Evolutionary conservation across 64 coral and sea anemone genomes (phyloP).

Genomic region (Dendronephthya gigantea): DNA sequence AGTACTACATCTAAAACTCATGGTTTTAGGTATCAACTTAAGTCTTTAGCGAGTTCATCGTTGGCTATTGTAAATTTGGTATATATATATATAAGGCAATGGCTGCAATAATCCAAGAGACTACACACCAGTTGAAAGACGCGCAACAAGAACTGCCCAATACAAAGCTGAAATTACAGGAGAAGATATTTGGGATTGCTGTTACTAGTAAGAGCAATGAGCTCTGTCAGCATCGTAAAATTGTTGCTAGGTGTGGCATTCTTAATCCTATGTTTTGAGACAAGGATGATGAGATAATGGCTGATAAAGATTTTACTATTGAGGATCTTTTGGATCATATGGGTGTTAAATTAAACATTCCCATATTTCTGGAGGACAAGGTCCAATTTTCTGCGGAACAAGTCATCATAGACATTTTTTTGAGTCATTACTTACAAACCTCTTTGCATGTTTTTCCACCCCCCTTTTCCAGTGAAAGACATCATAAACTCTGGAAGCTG

Average conservation of each 20-base stretch:
- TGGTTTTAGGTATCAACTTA: too few relatives aligned
- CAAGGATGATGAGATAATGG: slow-evolving; percentile 8
- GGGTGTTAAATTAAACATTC: slow-evolving; percentile 4
- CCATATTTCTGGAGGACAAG: background rate
- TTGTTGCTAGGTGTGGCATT: background rate
- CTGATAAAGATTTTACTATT: background rate
- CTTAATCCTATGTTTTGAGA: slow-evolving; percentile 10
- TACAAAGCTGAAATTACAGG: too few relatives aligned
- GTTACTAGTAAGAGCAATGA: background rate
- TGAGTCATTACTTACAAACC: slow-evolving; percentile 28
- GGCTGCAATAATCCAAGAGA: background rate
- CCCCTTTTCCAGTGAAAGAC: slow-evolving; percentile 32
- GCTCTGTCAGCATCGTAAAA: background rate
- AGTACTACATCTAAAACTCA: too few relatives aligned
- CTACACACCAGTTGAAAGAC: too few relatives aligned
- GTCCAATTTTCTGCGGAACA: background rate
- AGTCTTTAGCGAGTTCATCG: too few relatives aligned
- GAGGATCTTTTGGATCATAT: background rate
- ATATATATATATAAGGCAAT: background rate
- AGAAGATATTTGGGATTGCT: background rate
- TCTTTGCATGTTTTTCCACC: slow-evolving; percentile 41
- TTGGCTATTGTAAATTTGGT: background rate
- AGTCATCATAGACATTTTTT: background rate
- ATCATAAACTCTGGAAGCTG: slow-evolving; percentile 29
- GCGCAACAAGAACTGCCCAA: too few relatives aligned